Conservation (phyloP, 2,888 invertebrate genomes). For the Fissipunctia ypsillon region DNA sequence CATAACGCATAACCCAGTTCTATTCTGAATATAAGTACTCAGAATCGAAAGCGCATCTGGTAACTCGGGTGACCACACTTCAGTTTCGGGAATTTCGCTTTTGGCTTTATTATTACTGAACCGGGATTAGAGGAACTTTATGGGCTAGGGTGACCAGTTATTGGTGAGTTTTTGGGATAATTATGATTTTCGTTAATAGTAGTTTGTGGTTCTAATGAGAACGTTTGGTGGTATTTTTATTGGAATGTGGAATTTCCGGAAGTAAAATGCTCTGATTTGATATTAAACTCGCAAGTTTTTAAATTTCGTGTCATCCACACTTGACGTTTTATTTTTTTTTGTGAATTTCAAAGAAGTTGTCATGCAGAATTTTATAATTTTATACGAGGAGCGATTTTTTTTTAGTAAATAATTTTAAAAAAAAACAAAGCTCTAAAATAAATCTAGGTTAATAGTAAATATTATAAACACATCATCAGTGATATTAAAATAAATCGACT, state of each 20-base stretch:
- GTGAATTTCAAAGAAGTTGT: not conserved
- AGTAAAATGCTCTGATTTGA: not conserved
- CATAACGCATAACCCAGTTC: conserved; percentile 37
- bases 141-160: conserved; percentile 62
- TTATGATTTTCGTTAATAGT: not conserved
- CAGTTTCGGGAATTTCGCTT: conserved; percentile 67
- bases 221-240: not conserved
- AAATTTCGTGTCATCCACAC: not conserved
- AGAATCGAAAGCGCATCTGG: conserved; percentile 73
- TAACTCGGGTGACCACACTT: conserved; percentile 69
- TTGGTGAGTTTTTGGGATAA: conserved; percentile 5
- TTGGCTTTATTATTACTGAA: conserved; percentile 71
- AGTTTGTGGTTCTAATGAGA: conserved; percentile 7
- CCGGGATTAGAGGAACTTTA: conserved; percentile 70
- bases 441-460: not conserved
- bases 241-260: not conserved
- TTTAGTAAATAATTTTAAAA: not conserved
- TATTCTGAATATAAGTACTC: conserved; percentile 36
- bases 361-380: not conserved
- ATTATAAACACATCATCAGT: not conserved
- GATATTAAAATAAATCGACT: not conserved
- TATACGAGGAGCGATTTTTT: not conserved
- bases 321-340: not conserved
- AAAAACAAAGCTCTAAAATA: not conserved
- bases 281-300: not conserved